A percentile compares a stretch with the other conserved stretches of the same genome.
Evolutionary conservation across 2,797 vertebrate species (phyloP).

Genomic region (Hippocampus kuda): DNA sequence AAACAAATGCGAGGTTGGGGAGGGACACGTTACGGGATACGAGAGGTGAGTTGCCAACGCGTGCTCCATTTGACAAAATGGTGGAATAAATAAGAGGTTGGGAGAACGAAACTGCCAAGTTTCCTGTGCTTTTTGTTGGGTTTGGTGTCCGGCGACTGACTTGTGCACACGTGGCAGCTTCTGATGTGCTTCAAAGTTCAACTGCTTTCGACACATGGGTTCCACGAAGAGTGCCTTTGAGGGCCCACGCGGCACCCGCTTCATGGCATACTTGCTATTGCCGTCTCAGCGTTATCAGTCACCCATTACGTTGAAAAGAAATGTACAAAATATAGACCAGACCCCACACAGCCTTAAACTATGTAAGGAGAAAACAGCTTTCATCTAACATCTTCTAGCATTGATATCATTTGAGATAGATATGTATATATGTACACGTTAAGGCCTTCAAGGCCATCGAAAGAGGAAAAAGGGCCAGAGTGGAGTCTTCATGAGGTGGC

Average conservation of each 20-base stretch:
- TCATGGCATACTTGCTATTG: slow-evolving; percentile 58
- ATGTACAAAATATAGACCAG: slow-evolving; percentile 80
- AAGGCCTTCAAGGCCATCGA: slow-evolving; percentile 84
- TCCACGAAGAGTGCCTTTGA: slow-evolving; percentile 47
- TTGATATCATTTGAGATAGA: slow-evolving; percentile 69
- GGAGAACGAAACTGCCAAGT: slow-evolving; percentile 46
- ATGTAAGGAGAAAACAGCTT: slow-evolving; percentile 91
- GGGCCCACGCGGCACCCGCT: slow-evolving; percentile 41
- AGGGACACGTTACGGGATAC: slow-evolving; percentile 15
- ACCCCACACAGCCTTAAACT: slow-evolving; percentile 58
- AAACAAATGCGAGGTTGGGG: slow-evolving; percentile 52
- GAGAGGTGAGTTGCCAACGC: slow-evolving; percentile 21
- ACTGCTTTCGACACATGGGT: slow-evolving; percentile 36
- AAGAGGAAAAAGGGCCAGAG: slow-evolving; percentile 53
- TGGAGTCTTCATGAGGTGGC: slow-evolving; percentile 61
- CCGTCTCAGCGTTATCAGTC: slow-evolving; percentile 45
- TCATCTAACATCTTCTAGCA: slow-evolving; percentile 60
- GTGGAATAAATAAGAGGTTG: slow-evolving; percentile 31
- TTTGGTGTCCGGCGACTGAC: slow-evolving; percentile 35
- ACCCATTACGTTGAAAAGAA: slow-evolving; percentile 55
- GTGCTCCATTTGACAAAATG: slow-evolving; percentile 46
- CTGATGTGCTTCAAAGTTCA: slow-evolving; percentile 53
- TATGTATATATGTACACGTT: slow-evolving; percentile 71
- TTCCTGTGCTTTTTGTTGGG: slow-evolving; percentile 56
- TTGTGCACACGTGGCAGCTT: slow-evolving; percentile 54